Evolutionary conservation across 2,113 vertebrate genomes (phyloP), one percentile per base, ranked within the genome.

Genomic region (Ranitomeya imitator): DNA sequence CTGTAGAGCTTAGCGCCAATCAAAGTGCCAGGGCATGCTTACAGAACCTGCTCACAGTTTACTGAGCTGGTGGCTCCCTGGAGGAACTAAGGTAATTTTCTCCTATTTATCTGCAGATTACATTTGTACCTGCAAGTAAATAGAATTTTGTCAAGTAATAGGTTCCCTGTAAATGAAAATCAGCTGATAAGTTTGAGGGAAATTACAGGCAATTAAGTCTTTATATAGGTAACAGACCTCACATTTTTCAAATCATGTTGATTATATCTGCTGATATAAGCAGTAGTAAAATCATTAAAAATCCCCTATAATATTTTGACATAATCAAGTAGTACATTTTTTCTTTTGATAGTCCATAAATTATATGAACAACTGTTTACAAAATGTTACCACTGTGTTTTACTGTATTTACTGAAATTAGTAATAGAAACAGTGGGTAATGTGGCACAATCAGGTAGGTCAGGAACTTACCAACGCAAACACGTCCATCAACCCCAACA

Each of bases 401-500:
- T 31, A 31, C 26, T 31, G 26, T 31, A 31, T 45, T 57, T 11
- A 57, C 55, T 57, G 55, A 19, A 7, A 63, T 19, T 21, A 63
- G 61, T 7, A 63, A 4, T n/a, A 65, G 10, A 65, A 23, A 10
- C 19, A 69, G 65, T 26, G 13, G 10, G 9, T 26, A 69, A 13
- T 26, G 11, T 26, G 23, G 65, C 8, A 26, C 10, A 67, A 9
- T 67, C 21, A 67, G 63, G 9, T 67, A 69, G 23, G 6, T 26
- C 4, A 31, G 14, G 10, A 31, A 89, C 93, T 93, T 91, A 96
- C 95, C 95, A 80, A 94, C 93, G 90, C 95, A 96, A 57, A 95
- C 94, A 80, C 93, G 95, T 52, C 95, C 95, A 90, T 96, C 95
- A 84, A 93, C 92, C 65, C 94, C 94, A 81, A 96, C 92, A 51